Evolutionary conservation across 2,113 vertebrate genomes (phyloP).

Genomic region (Apaloderma vittatum): DNA sequence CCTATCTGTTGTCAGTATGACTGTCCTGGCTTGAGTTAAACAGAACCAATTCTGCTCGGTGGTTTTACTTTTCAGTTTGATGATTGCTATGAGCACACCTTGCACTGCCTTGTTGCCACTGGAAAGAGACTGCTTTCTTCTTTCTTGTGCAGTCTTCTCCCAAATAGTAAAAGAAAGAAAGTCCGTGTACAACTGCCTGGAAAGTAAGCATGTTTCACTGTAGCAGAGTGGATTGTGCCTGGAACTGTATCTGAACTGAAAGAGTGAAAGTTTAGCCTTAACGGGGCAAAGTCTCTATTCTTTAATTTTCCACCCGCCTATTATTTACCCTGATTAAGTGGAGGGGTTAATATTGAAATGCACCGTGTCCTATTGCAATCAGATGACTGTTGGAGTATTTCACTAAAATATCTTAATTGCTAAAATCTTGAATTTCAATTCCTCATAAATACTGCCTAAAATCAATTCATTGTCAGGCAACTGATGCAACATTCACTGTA

Average conservation of each 20-base stretch:
- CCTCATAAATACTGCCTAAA: conserved; percentile 27
- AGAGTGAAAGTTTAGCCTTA: background rate
- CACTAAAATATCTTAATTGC: conserved; percentile 44
- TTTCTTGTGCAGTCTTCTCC: background rate
- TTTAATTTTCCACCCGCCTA: background rate
- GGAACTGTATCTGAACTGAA: background rate
- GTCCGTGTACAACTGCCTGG: background rate
- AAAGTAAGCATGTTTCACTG: background rate
- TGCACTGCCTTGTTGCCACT: accelerated
- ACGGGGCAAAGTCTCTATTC: background rate
- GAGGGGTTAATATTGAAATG: background rate
- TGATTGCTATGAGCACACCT: background rate
- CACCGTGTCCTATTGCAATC: background rate
- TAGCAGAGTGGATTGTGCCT: background rate
- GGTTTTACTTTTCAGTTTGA: no score
- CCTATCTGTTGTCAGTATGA: background rate
- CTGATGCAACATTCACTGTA: conserved; percentile 3
- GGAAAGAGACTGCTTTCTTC: background rate
- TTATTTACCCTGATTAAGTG: background rate
- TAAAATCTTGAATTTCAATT: conserved; percentile 42
- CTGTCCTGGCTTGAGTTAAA: no score
- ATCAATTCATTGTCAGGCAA: conserved; percentile 51
- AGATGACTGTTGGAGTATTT: background rate
- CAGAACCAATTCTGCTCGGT: no score
- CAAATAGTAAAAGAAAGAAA: background rate